phyloP scores from a whole-genome alignment of 1,140 invertebrate species.

The Drosophila parvula region DNA sequence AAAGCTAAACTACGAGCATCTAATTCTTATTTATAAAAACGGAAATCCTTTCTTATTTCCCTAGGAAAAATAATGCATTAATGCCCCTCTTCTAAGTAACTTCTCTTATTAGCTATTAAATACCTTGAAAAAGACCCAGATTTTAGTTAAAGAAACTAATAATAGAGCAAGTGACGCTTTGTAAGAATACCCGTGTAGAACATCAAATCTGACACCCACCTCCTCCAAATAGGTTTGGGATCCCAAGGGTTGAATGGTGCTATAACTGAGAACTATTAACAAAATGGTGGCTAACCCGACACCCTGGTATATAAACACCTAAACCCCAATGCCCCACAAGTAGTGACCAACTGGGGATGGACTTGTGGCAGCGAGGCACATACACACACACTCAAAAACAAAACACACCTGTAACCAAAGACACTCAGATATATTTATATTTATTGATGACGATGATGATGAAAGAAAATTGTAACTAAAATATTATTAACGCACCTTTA shows the following conservation, averaged over 20 bases:
- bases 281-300: conserved; percentile 27
- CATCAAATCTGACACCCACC: conserved; percentile 7
- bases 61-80: too few relatives aligned
- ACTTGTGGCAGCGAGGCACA: conserved; percentile 31
- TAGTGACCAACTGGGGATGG: conserved; percentile 12
- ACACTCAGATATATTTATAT: conserved; percentile 12
- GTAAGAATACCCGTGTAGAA: conserved; percentile 5
- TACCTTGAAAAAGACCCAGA: background rate
- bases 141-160: background rate
- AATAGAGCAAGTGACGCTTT: background rate
- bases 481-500: conserved; percentile 80
- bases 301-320: conserved; percentile 4
- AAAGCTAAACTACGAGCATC: too few relatives aligned
- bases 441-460: conserved; percentile 48
- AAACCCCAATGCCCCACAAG: background rate
- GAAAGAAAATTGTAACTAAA: conserved; percentile 72
- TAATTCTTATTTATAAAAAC: too few relatives aligned
- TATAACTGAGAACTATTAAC: conserved; percentile 29
- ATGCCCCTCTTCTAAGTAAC: too few relatives aligned
- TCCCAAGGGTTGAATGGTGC: conserved; percentile 13
- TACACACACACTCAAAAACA: background rate
- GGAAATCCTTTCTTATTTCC: too few relatives aligned
- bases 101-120: background rate
- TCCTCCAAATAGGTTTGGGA: background rate
- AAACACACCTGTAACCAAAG: conserved; percentile 19